Percentiles rank a stretch among this genome's conserved stretches.
Evolutionary conservation across 2,113 vertebrate species (phyloP).

Genomic region (Clarias gariepinus): DNA sequence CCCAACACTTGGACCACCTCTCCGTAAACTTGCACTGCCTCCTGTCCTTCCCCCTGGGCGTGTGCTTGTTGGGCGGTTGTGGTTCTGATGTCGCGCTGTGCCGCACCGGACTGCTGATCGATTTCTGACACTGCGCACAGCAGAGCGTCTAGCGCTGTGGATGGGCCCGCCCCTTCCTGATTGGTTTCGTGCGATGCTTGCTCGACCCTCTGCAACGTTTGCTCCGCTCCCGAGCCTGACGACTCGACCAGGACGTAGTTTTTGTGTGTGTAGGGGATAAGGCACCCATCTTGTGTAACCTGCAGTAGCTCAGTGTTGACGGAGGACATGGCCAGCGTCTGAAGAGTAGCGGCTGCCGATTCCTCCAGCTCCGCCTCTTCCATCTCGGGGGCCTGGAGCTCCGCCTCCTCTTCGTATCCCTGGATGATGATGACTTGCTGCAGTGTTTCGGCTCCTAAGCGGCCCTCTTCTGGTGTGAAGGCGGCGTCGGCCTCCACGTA

Average conservation of each 20-base stretch:
- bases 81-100: conserved; percentile 66
- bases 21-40: conserved; percentile 68
- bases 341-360: conserved; percentile 90
- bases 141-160: conserved; percentile 88
- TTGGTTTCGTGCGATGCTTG: conserved; percentile 66
- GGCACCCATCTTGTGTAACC: conserved; percentile 91
- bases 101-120: neutral
- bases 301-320: conserved; percentile 92
- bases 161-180: conserved; percentile 65
- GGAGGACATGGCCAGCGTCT: conserved; percentile 92
- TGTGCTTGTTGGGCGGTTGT: conserved; percentile 11
- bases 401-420: conserved; percentile 80
- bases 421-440: conserved; percentile 98
- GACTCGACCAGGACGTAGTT: conserved; percentile 89
- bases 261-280: conserved; percentile 79
- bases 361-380: conserved; percentile 90
- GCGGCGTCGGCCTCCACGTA: conserved; percentile 84
- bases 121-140: conserved; percentile 74
- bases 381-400: conserved; percentile 80
- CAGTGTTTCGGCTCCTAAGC: conserved; percentile 71
- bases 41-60: conserved; percentile 11
- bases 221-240: conserved; percentile 63
- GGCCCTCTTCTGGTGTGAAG: conserved; percentile 71
- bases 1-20: conserved; percentile 65
- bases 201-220: conserved; percentile 17